Base-by-base conservation (phyloP, 1,140 invertebrate genomes). In the Triops cancriformis region DNA sequence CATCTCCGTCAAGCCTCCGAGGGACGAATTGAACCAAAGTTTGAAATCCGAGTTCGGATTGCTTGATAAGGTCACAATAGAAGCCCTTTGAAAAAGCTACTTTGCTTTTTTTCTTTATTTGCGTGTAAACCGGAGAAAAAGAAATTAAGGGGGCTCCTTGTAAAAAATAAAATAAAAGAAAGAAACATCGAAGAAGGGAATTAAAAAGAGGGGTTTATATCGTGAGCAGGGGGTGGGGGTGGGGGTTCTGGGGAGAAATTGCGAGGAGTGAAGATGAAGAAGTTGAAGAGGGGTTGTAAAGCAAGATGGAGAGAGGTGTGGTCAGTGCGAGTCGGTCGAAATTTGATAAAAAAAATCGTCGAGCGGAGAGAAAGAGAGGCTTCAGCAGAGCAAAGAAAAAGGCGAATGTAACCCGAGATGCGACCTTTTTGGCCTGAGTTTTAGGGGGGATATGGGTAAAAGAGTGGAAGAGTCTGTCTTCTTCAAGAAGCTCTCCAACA, bases 391-490 rank as follows among this genome's bases (percentile, higher is more conserved):
- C 23, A 64, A n/a, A 64, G 51, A 23, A 23, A 64, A 64, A 64
- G 3, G 51, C 51, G 51, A 37, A 18, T 64, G 51, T 64, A 64
- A 64, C 51, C 51, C 51, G 51, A 64, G 51, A 18, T 64, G 31
- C 51, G 23, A 64, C 51, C 51, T 64, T 37, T 37, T 64, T 64
- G 51, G 51, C 51, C 51, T 64, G 51, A 64, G 51, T 64, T 64
- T 23, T 18, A 23, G 23, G 51, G 51, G 31, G 31, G 7, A 37
- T 37, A 37, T 37, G 31, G 31, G 31, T 37, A 37, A 37, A 37
- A 64, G 51, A 64, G 51, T 64, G 51, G 23, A 23, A 64, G 51
- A 64, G 51, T 64, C 51, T 64, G 51, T 64, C 51, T 23, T 37
- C 31, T 37, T 37, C 31, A 37, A 37, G 31, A 64, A 23, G 10